Percentiles rank a stretch among this genome's conserved stretches.
Evolutionary conservation across 2,113 vertebrate genomes (phyloP).

Genomic region (Eublepharis macularius): DNA sequence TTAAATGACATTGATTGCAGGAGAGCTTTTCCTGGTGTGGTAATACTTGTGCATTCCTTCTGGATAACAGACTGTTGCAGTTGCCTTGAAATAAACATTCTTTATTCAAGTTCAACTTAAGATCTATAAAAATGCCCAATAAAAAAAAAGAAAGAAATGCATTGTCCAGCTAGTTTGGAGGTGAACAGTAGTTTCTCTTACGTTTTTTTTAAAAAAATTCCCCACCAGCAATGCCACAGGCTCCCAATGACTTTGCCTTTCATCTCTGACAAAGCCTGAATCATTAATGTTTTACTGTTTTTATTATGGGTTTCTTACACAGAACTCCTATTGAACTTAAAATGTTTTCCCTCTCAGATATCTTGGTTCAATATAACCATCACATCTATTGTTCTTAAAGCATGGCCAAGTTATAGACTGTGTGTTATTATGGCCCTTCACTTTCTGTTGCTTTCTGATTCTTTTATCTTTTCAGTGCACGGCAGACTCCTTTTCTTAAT

Average conservation of each 20-base stretch:
- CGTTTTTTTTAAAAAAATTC: not conserved
- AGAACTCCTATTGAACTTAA: not conserved
- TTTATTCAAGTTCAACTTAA: not conserved
- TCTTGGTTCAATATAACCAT: not conserved
- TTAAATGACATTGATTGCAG: not conserved
- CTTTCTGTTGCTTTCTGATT: not conserved
- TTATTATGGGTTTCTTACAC: not conserved
- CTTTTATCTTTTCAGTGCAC: not conserved
- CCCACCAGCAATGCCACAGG: not conserved
- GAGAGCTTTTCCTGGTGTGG: not conserved
- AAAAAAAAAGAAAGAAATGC: not conserved
- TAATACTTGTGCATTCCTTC: not conserved
- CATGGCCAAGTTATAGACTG: not conserved
- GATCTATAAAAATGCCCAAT: not conserved
- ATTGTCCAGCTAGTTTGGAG: not conserved
- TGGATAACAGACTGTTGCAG: not conserved
- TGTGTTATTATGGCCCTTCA: not conserved
- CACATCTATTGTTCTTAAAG: not conserved
- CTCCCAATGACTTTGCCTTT: not conserved
- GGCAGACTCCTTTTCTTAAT: not conserved
- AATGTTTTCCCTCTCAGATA: not conserved
- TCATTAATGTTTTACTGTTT: not conserved
- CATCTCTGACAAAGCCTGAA: not conserved
- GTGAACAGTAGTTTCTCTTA: accelerated
- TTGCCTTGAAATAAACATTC: not conserved